phyloP scores from a whole-genome alignment of 1,140 invertebrate genomes.

The Bombus sylvicola region DNA sequence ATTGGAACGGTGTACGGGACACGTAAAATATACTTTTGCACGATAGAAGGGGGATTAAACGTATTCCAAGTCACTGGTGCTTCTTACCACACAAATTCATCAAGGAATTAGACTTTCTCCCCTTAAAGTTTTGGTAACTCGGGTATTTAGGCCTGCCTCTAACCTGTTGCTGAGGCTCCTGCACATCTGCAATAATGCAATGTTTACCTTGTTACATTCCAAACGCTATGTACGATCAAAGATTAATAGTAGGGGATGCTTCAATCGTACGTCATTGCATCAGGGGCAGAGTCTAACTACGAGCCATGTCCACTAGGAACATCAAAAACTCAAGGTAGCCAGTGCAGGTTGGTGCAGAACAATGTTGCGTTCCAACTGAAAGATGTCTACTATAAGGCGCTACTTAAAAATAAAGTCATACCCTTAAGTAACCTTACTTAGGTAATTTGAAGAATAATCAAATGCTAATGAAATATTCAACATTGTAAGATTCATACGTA shows the following conservation, averaged over 20 bases:
- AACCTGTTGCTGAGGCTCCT: constrained; percentile 88
- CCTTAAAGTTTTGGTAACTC: constrained; percentile 92
- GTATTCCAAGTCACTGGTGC: constrained; percentile 80
- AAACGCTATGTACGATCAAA: constrained; percentile 69
- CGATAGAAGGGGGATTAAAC: constrained; percentile 75
- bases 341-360: constrained; percentile 78
- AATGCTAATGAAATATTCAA: constrained; percentile 65
- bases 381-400: constrained; percentile 71
- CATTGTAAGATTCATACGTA: constrained; percentile 61
- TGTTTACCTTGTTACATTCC: constrained; percentile 82
- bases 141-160: constrained; percentile 91
- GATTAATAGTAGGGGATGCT: constrained; percentile 66
- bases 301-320: constrained; percentile 67
- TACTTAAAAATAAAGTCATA: constrained; percentile 69
- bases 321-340: constrained; percentile 71
- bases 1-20: constrained; percentile 54
- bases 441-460: constrained; percentile 60
- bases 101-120: constrained; percentile 95
- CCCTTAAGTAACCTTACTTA: constrained; percentile 59
- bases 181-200: constrained; percentile 86
- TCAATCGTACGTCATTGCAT: constrained; percentile 67
- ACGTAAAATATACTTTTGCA: constrained; percentile 69
- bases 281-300: constrained; percentile 71
- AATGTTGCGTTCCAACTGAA: constrained; percentile 79
- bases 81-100: constrained; percentile 96